These are phyloP conservation scores for Apeltes quadracus DNA, from an alignment of 2,113 vertebrate genomes.

Conservation along the genomic window DNA sequence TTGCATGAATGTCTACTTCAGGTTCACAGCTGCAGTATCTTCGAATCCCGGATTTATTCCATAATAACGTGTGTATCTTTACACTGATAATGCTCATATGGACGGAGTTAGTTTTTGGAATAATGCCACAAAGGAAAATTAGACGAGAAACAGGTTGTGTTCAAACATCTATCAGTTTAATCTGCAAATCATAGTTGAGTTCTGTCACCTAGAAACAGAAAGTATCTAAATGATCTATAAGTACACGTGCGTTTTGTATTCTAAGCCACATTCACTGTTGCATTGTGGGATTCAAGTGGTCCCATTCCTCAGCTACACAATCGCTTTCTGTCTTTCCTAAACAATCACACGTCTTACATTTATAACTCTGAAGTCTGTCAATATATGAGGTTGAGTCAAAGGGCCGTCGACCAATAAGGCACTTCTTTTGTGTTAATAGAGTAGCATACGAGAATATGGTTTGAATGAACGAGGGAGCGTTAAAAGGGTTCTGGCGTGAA, in stretches of 20 bases:
- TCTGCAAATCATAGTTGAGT: constrained; percentile 2
- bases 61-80: neutral
- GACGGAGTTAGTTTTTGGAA: neutral
- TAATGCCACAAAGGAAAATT: neutral
- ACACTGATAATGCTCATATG: neutral
- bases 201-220: neutral
- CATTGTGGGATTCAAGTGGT: constrained; percentile 4
- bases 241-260: neutral
- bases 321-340: constrained; percentile 22
- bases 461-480: constrained; percentile 4
- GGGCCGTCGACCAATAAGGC: constrained; percentile 26
- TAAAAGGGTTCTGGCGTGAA: constrained; percentile 21
- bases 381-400: constrained; percentile 30
- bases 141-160: constrained; percentile 1
- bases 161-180: constrained; percentile 9
- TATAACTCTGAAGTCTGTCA: constrained; percentile 34
- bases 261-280: neutral
- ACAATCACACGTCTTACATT: constrained; percentile 20
- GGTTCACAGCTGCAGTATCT: neutral
- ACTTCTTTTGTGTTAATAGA: constrained; percentile 51
- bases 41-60: neutral
- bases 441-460: constrained; percentile 30
- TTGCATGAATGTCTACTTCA: neutral
- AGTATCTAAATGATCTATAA: neutral
- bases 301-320: constrained; percentile 38